These are phyloP conservation scores for Baccha elongata DNA, from an alignment of 2,888 invertebrate genomes.

Conservation along the genomic window DNA sequence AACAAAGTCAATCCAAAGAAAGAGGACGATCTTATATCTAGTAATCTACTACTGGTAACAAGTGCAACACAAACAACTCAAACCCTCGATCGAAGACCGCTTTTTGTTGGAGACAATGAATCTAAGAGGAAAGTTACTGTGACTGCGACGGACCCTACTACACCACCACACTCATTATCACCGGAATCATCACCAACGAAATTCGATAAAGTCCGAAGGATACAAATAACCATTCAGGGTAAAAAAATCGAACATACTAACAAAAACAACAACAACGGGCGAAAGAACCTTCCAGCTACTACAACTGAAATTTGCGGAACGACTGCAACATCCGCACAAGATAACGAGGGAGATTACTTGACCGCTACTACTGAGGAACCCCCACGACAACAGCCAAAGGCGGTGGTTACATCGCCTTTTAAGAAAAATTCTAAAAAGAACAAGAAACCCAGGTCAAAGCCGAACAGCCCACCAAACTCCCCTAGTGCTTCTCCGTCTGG, in stretches of 20 bases:
- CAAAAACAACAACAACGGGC: slow-evolving; percentile 53
- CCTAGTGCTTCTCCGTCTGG: slow-evolving; percentile 19
- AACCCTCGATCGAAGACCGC: slow-evolving; percentile 61
- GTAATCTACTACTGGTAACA: slow-evolving; percentile 46
- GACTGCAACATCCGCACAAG: slow-evolving; percentile 65
- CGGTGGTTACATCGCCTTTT: slow-evolving; percentile 36
- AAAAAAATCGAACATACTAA: slow-evolving; percentile 78
- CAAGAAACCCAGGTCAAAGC: slow-evolving; percentile 72
- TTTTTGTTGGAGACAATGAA: slow-evolving; percentile 60
- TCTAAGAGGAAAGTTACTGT: slow-evolving; percentile 51
- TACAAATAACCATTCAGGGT: slow-evolving; percentile 81
- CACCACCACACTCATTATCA: slow-evolving; percentile 60
- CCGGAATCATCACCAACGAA: slow-evolving; percentile 68
- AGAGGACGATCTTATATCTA: slow-evolving; percentile 18
- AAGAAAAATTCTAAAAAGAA: slow-evolving; percentile 72
- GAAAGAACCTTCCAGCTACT: slow-evolving; percentile 76
- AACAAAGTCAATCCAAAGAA: slow-evolving; percentile 76
- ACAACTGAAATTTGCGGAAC: slow-evolving; percentile 77
- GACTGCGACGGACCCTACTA: slow-evolving; percentile 43
- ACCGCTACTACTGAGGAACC: slow-evolving; percentile 37
- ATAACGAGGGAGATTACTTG: slow-evolving; percentile 60
- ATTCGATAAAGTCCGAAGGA: slow-evolving; percentile 76
- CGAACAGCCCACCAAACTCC: slow-evolving; percentile 29
- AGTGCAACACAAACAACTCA: slow-evolving; percentile 74
- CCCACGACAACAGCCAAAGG: slow-evolving; percentile 28